Base-by-base conservation (phyloP, 2,113 vertebrate species). In the Physeter macrocephalus region DNA sequence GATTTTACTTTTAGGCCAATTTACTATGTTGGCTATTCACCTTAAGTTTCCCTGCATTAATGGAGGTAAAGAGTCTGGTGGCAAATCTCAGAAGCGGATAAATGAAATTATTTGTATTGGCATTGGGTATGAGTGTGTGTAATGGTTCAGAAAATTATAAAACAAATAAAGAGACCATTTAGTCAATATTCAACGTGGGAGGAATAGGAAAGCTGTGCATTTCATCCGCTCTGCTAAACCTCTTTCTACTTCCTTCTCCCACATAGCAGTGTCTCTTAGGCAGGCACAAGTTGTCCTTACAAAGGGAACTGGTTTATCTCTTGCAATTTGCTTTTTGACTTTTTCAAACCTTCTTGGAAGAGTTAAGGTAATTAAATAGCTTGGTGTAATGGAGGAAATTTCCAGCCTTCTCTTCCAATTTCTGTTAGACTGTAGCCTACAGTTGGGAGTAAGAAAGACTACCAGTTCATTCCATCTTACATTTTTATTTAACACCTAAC, bases 91-190 rank as follows among this genome's bases (percentile, higher is more conserved):
- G 62, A 96, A 93, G 36, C 90, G 27, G 59, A 67, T 59, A 90
- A 93, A 77, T 96, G 71, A 84, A 96, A 89, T 93, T 95, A 83
- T 90, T 94, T 93, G 46, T 74, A 69, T 93, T 90, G 83, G 12
- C 39, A 18, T 72, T 89, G 82, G 13, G 27, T 93, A 6, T 80
- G 87, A 89, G 64, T 94, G 61, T 94, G 94, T 94, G 81, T 95
- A 94, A 96, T 97, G 96, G 80, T 69, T 95, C 93, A 95, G 97
- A 96, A 94, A 97, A 96, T 94, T 80, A 74, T 85, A 95, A 93
- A 93, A 67, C 81, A 97, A 97, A 96, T 83, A 96, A 87, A 85
- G 77, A 92, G 66, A 81, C 59, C 64, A 82, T 77, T 95, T 93
- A 92, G 74, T 94, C 75, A 94, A 92, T 82, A 86, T 80, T 94